Evolutionary conservation across 2,888 invertebrate species (phyloP).

Genomic region (Operophtera brumata): DNA sequence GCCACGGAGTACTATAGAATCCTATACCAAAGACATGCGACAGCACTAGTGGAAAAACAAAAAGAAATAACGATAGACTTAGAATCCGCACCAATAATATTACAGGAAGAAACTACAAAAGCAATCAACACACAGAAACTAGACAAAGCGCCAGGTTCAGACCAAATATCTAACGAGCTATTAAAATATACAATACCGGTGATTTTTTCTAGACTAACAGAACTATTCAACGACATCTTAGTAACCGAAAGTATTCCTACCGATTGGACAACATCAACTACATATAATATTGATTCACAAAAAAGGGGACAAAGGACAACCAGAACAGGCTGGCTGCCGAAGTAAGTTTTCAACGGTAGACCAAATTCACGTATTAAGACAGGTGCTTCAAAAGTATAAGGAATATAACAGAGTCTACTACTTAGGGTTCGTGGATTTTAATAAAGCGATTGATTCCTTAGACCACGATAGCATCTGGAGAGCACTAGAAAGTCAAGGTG

Average conservation of each 20-base stretch:
- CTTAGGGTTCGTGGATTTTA: neutral
- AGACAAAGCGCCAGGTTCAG: slow-evolving; percentile 36
- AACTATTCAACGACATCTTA: slow-evolving; percentile 32
- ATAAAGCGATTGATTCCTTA: neutral
- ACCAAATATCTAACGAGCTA: slow-evolving; percentile 34
- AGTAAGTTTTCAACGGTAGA: slow-evolving; percentile 28
- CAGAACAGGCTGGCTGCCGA: slow-evolving; percentile 28
- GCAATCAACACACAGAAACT: slow-evolving; percentile 34
- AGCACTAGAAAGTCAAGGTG: neutral
- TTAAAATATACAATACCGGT: slow-evolving; percentile 28
- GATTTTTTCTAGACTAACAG: slow-evolving; percentile 25
- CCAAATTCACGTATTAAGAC: no score
- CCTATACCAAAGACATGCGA: slow-evolving; percentile 16
- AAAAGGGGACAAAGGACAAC: slow-evolving; percentile 29
- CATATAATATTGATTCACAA: slow-evolving; percentile 35
- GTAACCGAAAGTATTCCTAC: slow-evolving; percentile 22
- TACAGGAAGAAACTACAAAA: slow-evolving; percentile 32
- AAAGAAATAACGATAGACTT: neutral
- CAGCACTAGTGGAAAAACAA: slow-evolving; percentile 2
- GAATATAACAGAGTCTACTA: no score
- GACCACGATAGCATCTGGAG: neutral
- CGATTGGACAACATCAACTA: slow-evolving; percentile 37
- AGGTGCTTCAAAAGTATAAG: no score
- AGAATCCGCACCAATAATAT: slow-evolving; percentile 24
- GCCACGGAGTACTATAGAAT: slow-evolving; percentile 33